Conservation (phyloP, 2,797 vertebrate genomes). For the Danio jaintianensis region DNA sequence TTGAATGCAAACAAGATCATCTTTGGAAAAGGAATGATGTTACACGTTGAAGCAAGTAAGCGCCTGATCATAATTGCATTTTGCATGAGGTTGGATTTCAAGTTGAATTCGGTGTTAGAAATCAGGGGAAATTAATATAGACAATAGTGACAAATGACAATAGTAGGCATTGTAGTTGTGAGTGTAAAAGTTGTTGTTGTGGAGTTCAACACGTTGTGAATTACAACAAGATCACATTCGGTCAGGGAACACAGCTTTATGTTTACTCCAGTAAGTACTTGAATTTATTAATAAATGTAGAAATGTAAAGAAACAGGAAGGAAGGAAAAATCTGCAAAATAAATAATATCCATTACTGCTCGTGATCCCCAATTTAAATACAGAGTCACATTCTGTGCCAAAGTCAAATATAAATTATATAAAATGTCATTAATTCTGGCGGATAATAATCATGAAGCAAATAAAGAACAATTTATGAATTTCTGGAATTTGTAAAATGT, state of each 20-base stretch:
- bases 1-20: constrained; percentile 30
- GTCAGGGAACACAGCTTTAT: constrained; percentile 41
- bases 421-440: neutral
- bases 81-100: too few relatives aligned
- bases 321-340: neutral
- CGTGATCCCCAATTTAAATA: neutral
- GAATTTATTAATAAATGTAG: neutral
- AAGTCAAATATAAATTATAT: neutral
- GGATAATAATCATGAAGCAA: neutral
- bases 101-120: neutral
- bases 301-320: too few relatives aligned
- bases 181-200: constrained; percentile 24
- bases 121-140: neutral
- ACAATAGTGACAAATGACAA: too few relatives aligned
- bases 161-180: neutral
- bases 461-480: neutral
- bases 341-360: neutral
- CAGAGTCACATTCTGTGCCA: neutral
- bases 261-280: constrained; percentile 42
- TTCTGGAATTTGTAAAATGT: too few relatives aligned
- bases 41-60: constrained; percentile 50
- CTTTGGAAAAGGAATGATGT: constrained; percentile 46
- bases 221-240: constrained; percentile 46
- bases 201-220: constrained; percentile 45
- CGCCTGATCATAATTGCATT: constrained; percentile 16